Conservation (phyloP, 2,888 invertebrate species). For the Drosophila seclusa region DNA sequence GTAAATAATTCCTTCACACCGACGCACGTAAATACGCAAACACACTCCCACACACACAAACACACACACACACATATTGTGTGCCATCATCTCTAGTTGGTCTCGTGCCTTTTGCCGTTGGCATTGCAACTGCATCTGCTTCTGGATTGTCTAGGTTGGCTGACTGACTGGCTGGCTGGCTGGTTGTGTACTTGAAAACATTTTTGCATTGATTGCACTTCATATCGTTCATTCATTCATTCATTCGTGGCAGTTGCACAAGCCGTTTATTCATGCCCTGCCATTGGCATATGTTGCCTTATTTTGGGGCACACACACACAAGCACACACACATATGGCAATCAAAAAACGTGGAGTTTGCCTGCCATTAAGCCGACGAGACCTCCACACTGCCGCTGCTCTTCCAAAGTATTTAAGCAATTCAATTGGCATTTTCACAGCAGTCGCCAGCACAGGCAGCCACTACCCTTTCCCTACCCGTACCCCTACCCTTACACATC, state of each 20-base stretch:
- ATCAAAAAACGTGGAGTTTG: conserved; percentile 52
- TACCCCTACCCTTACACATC: not conserved
- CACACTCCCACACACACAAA: conserved; percentile 10
- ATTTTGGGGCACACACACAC: conserved; percentile 42
- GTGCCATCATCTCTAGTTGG: conserved; percentile 22
- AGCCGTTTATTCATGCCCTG: conserved; percentile 61
- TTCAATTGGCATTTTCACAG: conserved; percentile 77
- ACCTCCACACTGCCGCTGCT: conserved; percentile 34
- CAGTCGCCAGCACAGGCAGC: conserved; percentile 32
- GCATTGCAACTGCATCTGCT: conserved; percentile 54
- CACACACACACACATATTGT: not conserved
- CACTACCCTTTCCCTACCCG: not conserved
- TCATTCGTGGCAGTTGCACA: conserved; percentile 42
- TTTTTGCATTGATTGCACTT: conserved; percentile 84
- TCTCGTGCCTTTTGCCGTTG: conserved; percentile 13
- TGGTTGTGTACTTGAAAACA: conserved; percentile 67
- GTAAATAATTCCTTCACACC: conserved; percentile 84
- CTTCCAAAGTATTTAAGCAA: conserved; percentile 76
- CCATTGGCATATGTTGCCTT: conserved; percentile 75
- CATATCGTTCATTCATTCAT: conserved; percentile 65
- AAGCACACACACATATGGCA: conserved; percentile 42
- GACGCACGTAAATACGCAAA: conserved; percentile 49
- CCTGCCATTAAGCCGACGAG: conserved; percentile 59
- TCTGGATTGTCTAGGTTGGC: conserved; percentile 44
- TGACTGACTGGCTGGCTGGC: conserved; percentile 23